Conservation (phyloP, 2,888 invertebrate genomes). For the Latheticus oryzae region DNA sequence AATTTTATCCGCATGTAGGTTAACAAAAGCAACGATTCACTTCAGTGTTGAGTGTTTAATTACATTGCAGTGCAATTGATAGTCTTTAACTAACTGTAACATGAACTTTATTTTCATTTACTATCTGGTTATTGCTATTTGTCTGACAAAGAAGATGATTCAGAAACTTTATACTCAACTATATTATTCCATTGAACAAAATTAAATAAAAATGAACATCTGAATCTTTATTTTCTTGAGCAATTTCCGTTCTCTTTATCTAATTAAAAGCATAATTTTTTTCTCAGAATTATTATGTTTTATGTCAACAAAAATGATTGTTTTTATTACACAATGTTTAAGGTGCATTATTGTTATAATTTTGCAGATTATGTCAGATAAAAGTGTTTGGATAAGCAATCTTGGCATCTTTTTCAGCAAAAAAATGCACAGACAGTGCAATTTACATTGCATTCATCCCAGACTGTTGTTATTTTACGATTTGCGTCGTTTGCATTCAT, state of each 20-base stretch:
- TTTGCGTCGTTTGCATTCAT: slow-evolving; percentile 27
- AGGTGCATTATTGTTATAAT: too few species aligned
- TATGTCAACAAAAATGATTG: too few species aligned
- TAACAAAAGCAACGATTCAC: slow-evolving; percentile 4
- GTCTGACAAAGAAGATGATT: slow-evolving; percentile 26
- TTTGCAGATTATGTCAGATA: too few species aligned
- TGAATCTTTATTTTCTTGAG: slow-evolving; percentile 18
- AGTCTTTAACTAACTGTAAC: slow-evolving; percentile 9
- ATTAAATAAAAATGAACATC: slow-evolving; percentile 14
- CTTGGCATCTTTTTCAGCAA: not conserved
- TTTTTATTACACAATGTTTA: too few species aligned
- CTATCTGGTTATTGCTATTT: slow-evolving; percentile 1
- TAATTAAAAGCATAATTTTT: too few species aligned
- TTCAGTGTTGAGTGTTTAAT: slow-evolving; percentile 8
- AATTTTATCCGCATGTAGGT: slow-evolving; percentile 12
- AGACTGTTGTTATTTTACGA: not conserved
- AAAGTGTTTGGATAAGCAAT: slow-evolving; percentile 1
- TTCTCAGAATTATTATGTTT: too few species aligned
- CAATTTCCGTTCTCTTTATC: slow-evolving; percentile 18
- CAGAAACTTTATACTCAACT: slow-evolving; percentile 10
- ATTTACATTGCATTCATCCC: slow-evolving; percentile 1
- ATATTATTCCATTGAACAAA: slow-evolving; percentile 1
- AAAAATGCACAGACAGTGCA: slow-evolving; percentile 6
- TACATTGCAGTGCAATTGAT: slow-evolving; percentile 15
- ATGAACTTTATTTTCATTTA: slow-evolving; percentile 28